Base-by-base conservation (phyloP, 2,888 invertebrate species). In the Drosophila lutescens region DNA sequence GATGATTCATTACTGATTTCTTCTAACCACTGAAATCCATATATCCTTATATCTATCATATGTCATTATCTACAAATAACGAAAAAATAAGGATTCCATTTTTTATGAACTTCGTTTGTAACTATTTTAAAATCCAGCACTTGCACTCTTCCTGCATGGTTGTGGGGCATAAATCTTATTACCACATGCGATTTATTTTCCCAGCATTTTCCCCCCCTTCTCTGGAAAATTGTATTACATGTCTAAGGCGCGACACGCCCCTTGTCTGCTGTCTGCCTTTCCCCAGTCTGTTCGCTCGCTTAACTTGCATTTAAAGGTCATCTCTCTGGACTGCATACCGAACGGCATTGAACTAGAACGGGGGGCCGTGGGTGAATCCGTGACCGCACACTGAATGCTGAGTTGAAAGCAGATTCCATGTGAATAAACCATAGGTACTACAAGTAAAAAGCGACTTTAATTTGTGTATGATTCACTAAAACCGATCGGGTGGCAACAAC, bases 241-340 rank as follows among this genome's bases (percentile, higher is more conserved):
- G 65, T 68, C 66, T 55, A 44, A 10, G 57, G 41, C 47, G 23
- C 13, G 40, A 36, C 43, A 50, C 53, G 50, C 58, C 54, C 26
- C n/a, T 40, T 36, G 23, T 61, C 60, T 34, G 51, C 34, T 47
- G 59, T 32, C 43, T 57, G 60, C 51, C 44, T 46, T 46, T 44
- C 17, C 44, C 47, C 55, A 56, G 41, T 26, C 38, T 56, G 41
- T 56, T 40, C 43, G 41, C 62, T 50, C 40, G 69, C 67, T 81
- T 69, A 77, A 75, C 75, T 79, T 79, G 79, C 85, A 84, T 81
- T 82, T 80, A 84, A 80, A 82, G 84, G 81, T 84, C 84, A 81
- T 81, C 81, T 59, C 51, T 61, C 32, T 40, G 47, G 38, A 40
- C 47, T 56, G 59, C 53, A 51, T 59, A 26, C 49, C 17, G 15